Base-by-base conservation (phyloP, 2,888 invertebrate genomes). In the Drosophila siamana region DNA sequence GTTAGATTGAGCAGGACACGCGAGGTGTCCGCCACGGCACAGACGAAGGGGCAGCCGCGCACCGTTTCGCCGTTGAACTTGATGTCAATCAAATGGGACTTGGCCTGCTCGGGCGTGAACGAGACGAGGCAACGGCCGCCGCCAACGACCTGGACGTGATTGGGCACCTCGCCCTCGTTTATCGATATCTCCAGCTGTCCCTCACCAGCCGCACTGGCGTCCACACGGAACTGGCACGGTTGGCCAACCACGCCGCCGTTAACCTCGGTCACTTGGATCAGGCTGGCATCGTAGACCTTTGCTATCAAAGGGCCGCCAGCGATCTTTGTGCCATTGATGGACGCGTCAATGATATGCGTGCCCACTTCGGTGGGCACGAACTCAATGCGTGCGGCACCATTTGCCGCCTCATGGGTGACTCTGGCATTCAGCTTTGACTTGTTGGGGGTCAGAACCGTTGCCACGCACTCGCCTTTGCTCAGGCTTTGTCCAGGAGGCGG, bases 181-280 rank as follows among this genome's bases (percentile, higher is more conserved):
- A 99, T 98, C 88, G 98, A 98, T 90, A 99, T 99, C 94, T 99
- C 99, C 89, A 99, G 94, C 93, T 99, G 99, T 51, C 99, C 99
- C 94, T 99, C 99, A 40, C 99, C 99, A 54, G 99, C 99, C 90
- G 98, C 97, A 91, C 97, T 98, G 50, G 99, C 99, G 93, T 99
- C 99, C 92, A 99, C 99, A 95, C 96, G 95, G 92, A 99, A 99
- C 93, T 98, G 98, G 91, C 98, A 98, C 72, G 98, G 97, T 92
- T 98, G 97, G 57, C 98, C 98, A 38, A 99, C 98, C 70, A 97
- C 95, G 67, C 98, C 98, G 88, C 96, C 97, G 84, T 97, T 96
- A 30, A 99, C 96, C 91, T 98, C 98, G 57, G 98, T 97, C 78
- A 99, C 97, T 93, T 97, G 96, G 90, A 99, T 98, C 76, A 98